Evolutionary conservation across 2,113 vertebrate genomes (phyloP), one percentile per base, ranked within the genome.

Genomic region (Promerops cafer): DNA sequence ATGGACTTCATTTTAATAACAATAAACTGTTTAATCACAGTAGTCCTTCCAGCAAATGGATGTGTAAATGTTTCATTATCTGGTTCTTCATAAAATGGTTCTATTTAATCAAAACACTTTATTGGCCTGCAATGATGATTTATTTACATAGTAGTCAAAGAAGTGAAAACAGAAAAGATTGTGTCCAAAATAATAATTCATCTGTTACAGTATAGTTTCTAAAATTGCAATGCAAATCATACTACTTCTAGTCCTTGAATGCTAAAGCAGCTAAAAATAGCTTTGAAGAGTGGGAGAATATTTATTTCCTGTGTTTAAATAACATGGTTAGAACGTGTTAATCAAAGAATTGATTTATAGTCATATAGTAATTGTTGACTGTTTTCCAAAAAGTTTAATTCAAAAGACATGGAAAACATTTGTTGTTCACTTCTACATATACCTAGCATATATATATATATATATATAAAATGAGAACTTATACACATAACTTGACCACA

Each of bases 21-120:
- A 78, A 52, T 75, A 84, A 86, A 78, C 37, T 63, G 16, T 80
- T 93, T 78, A 87, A 87, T 94, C 64, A 60, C 39, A 60, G 56
- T 74, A 75, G 50, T 64, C 64, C 44, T 90, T 89, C 56, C 33
- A 78, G 56, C 35, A 94, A 86, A 74, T 89, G 57, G 72, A 57
- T 92, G 37, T 54, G 23, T 79, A 78, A 94, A 70, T 83, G 59
- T 92, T 93, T 90, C 40, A 77, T 95, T 94, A 84, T 59, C 39
- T 63, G 68, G 20, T 65, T 81, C 54, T 83, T 83, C 3, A 8
- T 70, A 74, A 87, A 90, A 80, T 39, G 18, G 14, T 57, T 92
- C 39, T 81, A 8, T 87, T 93, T 93, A 93, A 90, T 96, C 68
- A 96, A 90, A 97, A 84, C 68, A 56, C 13, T 86, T 92, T 74